Evolutionary conservation across 2,797 vertebrate genomes (phyloP).

Genomic region (Falco cherrug): DNA sequence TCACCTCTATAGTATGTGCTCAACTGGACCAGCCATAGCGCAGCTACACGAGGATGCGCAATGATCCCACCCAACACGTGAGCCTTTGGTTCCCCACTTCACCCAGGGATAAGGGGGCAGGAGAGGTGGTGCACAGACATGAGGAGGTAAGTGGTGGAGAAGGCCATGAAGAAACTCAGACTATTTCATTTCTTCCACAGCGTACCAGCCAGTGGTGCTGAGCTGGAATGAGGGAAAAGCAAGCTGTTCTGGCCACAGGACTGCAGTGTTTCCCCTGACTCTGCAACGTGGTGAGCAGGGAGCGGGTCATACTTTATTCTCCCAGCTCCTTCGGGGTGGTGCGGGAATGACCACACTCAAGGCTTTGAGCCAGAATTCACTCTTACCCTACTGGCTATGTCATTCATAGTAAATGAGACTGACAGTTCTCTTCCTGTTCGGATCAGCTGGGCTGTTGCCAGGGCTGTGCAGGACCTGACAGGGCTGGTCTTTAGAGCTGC

Average conservation of each 20-base stretch:
- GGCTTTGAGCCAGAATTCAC: slow-evolving; percentile 13
- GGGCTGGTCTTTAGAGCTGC: not conserved
- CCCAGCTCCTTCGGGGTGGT: not conserved
- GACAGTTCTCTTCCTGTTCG: not conserved
- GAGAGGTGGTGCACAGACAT: not conserved
- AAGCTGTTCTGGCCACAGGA: not conserved
- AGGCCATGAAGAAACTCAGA: not conserved
- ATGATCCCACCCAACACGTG: not conserved
- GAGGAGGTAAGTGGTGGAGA: not conserved
- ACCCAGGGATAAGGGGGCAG: not conserved
- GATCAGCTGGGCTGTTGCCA: not conserved
- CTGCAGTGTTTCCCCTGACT: fast-evolving
- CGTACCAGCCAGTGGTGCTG: not conserved
- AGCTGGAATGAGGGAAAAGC: not conserved
- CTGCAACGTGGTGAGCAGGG: not conserved
- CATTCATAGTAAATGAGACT: not conserved
- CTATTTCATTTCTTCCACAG: not conserved
- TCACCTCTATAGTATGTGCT: slow-evolving; percentile 20
- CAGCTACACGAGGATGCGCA: not conserved
- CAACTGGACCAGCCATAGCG: not conserved
- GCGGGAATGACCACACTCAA: not conserved
- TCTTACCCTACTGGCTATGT: not conserved
- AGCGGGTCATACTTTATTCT: not conserved
- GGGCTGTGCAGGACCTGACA: not conserved
- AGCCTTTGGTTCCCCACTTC: not conserved